Percentiles rank a stretch among this genome's conserved stretches.
These are phyloP conservation scores for Buphagus erythrorhynchus DNA, from an alignment of 2,797 vertebrate species.

Conservation along the genomic window DNA sequence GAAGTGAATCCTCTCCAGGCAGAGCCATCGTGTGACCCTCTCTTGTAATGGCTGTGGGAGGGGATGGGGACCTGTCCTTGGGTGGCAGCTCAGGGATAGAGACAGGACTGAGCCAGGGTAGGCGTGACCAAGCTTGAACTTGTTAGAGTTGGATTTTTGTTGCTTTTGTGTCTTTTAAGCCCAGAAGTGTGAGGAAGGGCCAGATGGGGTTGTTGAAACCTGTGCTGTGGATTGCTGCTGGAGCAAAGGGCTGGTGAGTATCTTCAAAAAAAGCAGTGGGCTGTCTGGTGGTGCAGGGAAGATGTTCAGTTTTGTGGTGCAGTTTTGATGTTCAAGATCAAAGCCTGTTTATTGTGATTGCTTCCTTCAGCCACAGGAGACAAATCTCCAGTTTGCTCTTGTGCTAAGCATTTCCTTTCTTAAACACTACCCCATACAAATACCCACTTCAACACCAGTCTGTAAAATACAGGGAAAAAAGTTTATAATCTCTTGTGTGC, in stretches of 20 bases:
- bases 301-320: too few species aligned
- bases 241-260: background rate
- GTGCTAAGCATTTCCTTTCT: background rate
- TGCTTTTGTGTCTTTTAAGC: background rate
- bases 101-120: too few species aligned
- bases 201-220: background rate
- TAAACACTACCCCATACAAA: background rate
- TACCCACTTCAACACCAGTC: rapidly evolving
- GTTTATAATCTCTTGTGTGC: background rate
- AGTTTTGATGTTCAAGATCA: background rate
- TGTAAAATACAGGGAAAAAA: background rate
- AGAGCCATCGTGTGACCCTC: background rate
- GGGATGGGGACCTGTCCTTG: background rate
- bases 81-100: background rate
- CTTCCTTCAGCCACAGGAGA: background rate
- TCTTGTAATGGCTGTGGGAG: background rate
- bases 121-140: background rate
- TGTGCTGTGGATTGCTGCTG: background rate
- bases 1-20: background rate
- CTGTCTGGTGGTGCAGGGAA: background rate
- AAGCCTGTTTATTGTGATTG: background rate
- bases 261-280: background rate
- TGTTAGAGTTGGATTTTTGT: background rate
- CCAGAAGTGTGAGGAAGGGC: background rate
- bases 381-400: background rate